phyloP scores from a whole-genome alignment of 2,113 vertebrate species.

The Spermophilus dauricus region DNA sequence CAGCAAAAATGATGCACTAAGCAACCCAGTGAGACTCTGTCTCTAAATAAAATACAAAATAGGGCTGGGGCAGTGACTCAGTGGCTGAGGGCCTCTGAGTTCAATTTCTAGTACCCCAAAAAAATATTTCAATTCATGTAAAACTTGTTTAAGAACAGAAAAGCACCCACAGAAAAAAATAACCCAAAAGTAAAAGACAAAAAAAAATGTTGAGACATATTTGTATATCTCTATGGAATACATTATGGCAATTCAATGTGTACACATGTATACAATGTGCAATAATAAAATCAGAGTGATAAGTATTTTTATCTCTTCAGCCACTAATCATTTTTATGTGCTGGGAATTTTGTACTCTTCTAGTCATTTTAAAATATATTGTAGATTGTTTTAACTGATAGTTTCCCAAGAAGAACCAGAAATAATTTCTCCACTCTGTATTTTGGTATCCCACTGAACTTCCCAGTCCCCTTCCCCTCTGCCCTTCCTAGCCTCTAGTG shows the following conservation, averaged over 20 bases:
- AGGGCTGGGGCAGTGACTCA: no score
- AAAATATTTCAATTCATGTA: not conserved
- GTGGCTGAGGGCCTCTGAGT: no score
- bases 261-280: no score
- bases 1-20: no score
- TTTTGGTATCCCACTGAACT: not conserved
- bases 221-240: no score
- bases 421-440: not conserved
- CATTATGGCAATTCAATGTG: no score
- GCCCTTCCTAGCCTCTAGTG: not conserved
- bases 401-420: not conserved
- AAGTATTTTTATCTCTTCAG: no score
- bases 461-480: not conserved
- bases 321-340: not conserved
- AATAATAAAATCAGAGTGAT: no score
- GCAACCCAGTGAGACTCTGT: no score
- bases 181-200: not conserved
- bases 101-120: no score
- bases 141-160: slow-evolving; percentile 57
- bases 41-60: no score
- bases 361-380: not conserved
- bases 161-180: slow-evolving; percentile 62
- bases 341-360: not conserved
- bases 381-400: not conserved
- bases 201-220: no score